Evolutionary conservation across 2,888 invertebrate genomes (phyloP).

Genomic region (Morpho deidamia): DNA sequence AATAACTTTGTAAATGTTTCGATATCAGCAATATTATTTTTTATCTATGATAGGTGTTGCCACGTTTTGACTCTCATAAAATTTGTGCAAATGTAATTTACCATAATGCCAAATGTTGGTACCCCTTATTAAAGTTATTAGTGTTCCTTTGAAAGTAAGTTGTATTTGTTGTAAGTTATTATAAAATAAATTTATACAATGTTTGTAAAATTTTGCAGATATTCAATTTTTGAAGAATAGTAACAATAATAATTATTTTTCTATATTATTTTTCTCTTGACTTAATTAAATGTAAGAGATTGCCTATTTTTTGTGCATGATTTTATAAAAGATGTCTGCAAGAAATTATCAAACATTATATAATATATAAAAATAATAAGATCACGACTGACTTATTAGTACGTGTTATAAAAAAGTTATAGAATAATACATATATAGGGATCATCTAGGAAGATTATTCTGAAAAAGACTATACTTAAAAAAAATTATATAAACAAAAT

Average conservation of each 20-base stretch:
- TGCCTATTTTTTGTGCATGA: background rate
- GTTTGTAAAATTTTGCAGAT: constrained; percentile 12
- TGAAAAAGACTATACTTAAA: too few relatives aligned
- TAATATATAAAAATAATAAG: background rate
- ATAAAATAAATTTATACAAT: background rate
- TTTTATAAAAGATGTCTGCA: constrained; percentile 7
- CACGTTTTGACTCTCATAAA: background rate
- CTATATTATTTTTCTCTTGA: constrained; percentile 4
- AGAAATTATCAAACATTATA: background rate
- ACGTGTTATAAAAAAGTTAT: constrained; percentile 8
- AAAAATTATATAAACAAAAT: too few relatives aligned
- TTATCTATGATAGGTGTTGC: background rate
- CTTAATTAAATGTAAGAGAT: constrained; percentile 1
- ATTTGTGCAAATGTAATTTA: background rate
- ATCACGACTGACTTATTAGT: constrained; percentile 10
- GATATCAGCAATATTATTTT: constrained; percentile 19
- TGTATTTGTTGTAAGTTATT: constrained; percentile 2
- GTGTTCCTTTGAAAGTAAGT: background rate
- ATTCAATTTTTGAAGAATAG: background rate
- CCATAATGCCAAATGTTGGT: constrained; percentile 1
- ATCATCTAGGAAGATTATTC: background rate
- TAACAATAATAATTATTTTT: constrained; percentile 7
- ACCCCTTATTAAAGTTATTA: background rate
- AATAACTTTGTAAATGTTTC: constrained; percentile 2
- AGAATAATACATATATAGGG: background rate